These are phyloP conservation scores for Dynastes grantii DNA, from an alignment of 2,888 invertebrate genomes.

Conservation along the genomic window DNA sequence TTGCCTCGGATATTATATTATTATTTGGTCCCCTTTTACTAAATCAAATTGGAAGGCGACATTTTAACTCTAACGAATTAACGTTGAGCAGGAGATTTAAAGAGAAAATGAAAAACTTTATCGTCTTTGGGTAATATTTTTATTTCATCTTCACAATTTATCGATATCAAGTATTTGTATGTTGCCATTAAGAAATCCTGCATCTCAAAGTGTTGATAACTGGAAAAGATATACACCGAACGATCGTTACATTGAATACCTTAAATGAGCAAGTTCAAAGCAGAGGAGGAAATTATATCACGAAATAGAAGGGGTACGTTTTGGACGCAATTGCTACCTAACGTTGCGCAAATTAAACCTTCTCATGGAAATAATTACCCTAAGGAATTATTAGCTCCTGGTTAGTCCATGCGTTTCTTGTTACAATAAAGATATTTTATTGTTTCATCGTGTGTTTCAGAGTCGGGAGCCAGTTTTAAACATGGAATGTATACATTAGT, in stretches of 20 bases:
- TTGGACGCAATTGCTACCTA: conserved; percentile 70
- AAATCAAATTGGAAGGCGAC: conserved; percentile 78
- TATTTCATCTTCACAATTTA: too few relatives aligned
- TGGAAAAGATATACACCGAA: conserved; percentile 77
- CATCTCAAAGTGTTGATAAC: conserved; percentile 71
- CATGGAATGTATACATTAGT: conserved; percentile 78
- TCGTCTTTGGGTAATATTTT: conserved; percentile 69
- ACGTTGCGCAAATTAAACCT: conserved; percentile 59
- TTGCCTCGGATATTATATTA: conserved; percentile 79
- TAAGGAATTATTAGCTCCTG: conserved; percentile 63
- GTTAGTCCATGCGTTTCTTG: conserved; percentile 55
- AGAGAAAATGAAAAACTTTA: conserved; percentile 72
- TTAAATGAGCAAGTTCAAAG: conserved; percentile 61
- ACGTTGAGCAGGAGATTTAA: conserved; percentile 73
- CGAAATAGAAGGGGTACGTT: conserved; percentile 63
- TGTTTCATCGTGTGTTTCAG: conserved; percentile 57
- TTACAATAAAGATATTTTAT: neutral
- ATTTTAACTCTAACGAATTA: conserved; percentile 76
- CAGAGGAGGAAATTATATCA: conserved; percentile 55
- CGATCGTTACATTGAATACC: conserved; percentile 72
- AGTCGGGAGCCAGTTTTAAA: conserved; percentile 71
- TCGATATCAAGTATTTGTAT: neutral
- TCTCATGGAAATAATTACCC: conserved; percentile 54
- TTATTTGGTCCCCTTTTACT: conserved; percentile 79
- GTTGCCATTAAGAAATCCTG: conserved; percentile 72